Evolutionary conservation across 92 coral and sea anemone species (phyloP).

Genomic region (Parazoanthus darwini): DNA sequence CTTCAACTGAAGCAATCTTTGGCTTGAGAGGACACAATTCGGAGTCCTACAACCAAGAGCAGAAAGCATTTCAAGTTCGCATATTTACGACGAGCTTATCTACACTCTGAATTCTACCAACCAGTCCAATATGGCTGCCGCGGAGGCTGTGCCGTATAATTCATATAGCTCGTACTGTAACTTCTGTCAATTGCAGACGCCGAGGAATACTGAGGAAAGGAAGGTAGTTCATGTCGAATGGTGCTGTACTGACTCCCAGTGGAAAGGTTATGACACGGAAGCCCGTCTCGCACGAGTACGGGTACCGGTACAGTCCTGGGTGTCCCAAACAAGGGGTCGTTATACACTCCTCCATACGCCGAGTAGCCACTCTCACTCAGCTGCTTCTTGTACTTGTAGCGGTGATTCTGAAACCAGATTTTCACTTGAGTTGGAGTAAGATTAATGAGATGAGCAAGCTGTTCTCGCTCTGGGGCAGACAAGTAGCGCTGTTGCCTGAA

Average conservation of each 20-base stretch:
- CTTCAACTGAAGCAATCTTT: not conserved
- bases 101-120: not conserved
- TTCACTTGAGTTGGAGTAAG: constrained; percentile 98
- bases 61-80: not conserved
- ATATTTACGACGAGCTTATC: not conserved
- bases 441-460: constrained; percentile 81
- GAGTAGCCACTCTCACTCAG: constrained; percentile 75
- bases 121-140: constrained; percentile 45
- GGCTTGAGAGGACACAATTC: not conserved
- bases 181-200: constrained; percentile 40
- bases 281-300: constrained; percentile 74
- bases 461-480: constrained; percentile 92
- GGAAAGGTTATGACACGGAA: constrained; percentile 59
- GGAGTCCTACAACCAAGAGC: not conserved
- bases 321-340: constrained; percentile 46
- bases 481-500: constrained; percentile 94
- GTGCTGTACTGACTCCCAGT: constrained; percentile 28
- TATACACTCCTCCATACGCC: constrained; percentile 48
- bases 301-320: constrained; percentile 80
- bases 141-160: constrained; percentile 21
- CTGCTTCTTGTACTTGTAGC: constrained; percentile 94
- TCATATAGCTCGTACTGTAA: constrained; percentile 31
- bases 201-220: constrained; percentile 33
- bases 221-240: constrained; percentile 17
- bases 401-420: constrained; percentile 99